Evolutionary conservation across 1,140 invertebrate species (phyloP).

Genomic region (Ceratosolen fusciceps): DNA sequence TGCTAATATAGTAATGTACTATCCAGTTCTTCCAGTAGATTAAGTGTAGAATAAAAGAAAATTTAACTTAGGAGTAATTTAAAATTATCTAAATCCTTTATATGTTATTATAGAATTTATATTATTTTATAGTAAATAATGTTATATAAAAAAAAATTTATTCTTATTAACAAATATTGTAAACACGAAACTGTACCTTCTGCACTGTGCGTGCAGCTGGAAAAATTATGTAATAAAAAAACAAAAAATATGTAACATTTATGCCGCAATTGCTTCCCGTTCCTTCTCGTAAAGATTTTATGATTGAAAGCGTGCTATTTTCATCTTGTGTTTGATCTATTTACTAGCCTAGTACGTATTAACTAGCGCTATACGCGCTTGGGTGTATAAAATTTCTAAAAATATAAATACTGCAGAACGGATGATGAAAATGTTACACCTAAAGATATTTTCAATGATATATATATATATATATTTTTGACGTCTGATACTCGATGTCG

Average conservation of each 20-base stretch:
- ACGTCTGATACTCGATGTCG: too few relatives aligned
- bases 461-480: too few relatives aligned
- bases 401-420: too few relatives aligned
- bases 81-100: slow-evolving; percentile 33
- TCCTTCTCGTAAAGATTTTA: neutral
- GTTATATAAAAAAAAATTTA: slow-evolving; percentile 38
- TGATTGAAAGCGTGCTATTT: too few relatives aligned
- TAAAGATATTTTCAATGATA: too few relatives aligned
- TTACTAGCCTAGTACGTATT: too few relatives aligned
- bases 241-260: slow-evolving; percentile 35
- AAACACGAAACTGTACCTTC: slow-evolving; percentile 33
- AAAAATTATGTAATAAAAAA: slow-evolving; percentile 43
- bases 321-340: too few relatives aligned
- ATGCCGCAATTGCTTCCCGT: neutral
- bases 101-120: slow-evolving; percentile 47
- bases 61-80: slow-evolving; percentile 38
- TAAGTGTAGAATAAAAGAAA: slow-evolving; percentile 43
- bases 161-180: slow-evolving; percentile 44
- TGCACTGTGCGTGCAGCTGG: slow-evolving; percentile 27
- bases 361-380: too few relatives aligned
- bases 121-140: slow-evolving; percentile 46
- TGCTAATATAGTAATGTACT: slow-evolving; percentile 23
- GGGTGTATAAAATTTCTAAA: too few relatives aligned
- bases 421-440: too few relatives aligned
- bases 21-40: slow-evolving; percentile 47